Evolutionary conservation across 2,113 vertebrate species (phyloP), one percentile per base, ranked within the genome.

Genomic region (Tricholaema leucomelas): DNA sequence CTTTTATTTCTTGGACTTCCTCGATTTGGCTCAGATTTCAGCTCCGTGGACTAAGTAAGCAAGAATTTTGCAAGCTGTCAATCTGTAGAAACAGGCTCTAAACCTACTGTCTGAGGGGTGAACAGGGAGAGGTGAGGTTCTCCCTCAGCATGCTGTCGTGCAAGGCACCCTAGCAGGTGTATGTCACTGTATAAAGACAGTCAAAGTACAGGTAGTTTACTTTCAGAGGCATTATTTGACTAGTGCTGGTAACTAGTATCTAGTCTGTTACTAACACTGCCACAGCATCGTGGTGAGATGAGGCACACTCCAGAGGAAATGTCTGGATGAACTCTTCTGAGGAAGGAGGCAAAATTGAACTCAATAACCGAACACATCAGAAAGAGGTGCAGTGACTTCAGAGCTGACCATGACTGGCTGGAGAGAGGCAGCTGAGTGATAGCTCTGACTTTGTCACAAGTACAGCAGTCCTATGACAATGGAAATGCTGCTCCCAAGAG

Each of bases 1-100:
- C 83, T 94, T 93, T 90, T 79, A 65, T 88, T 91, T 90, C 84
- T 91, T 78, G 70, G 25, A 61, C 30, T 67, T 88, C 61, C 93
- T 85, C 61, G 83, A 8, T 55, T 35, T 91, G 84, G 77, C 73
- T 91, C 83, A 75, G 44, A 75, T 93, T 95, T 93, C 72, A 66
- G 78, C 36, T 83, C 79, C 31, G 17, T 3, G 20, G 58, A 93
- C 31, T 42, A 77, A 85, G 21, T 12, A 88, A 93, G 86, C 8
- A 92, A 50, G 81, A 89, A 66, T 82, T 93, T 66, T 80, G 33
- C 6, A 6, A 74, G 33, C 64, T 60, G n/a, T 56, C n/a, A 60
- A 66, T 87, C 75, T 87, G 67, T 60, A 91, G 71, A 59, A 59
- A 38, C 3, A 85, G 55, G 63, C n/a, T n/a, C n/a, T n/a, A n/a